These are phyloP conservation scores for Goniozus legneri DNA, from an alignment of 1,140 invertebrate species.

Conservation along the genomic window DNA sequence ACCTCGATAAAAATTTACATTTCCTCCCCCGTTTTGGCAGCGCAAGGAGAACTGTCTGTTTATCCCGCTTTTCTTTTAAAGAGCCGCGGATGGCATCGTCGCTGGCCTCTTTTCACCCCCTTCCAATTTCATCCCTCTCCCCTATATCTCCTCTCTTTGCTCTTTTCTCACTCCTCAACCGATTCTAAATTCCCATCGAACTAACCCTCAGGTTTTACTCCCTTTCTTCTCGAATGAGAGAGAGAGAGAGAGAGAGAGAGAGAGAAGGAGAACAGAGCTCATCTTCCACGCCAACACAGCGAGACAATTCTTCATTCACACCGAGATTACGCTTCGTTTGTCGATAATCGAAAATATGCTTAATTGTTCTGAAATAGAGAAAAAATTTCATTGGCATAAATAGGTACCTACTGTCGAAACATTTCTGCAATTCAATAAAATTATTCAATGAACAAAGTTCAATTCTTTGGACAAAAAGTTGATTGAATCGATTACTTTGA, in stretches of 20 bases:
- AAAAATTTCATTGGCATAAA: too few species aligned
- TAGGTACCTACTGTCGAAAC: too few species aligned
- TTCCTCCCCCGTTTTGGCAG: conserved; percentile 43
- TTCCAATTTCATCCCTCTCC: neutral
- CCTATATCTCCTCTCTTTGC: neutral
- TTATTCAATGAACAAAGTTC: too few species aligned
- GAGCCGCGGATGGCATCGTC: conserved; percentile 41
- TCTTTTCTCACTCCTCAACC: conserved; percentile 23
- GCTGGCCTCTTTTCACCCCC: conserved; percentile 2
- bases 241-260: too few species aligned
- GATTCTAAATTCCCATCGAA: too few species aligned
- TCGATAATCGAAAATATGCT: conserved; percentile 54
- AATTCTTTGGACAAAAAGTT: too few species aligned
- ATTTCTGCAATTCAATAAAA: too few species aligned
- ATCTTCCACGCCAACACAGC: conserved; percentile 40
- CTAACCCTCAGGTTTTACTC: too few species aligned
- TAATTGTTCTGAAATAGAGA: too few species aligned
- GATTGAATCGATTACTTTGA: too few species aligned
- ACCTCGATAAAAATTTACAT: conserved; percentile 56
- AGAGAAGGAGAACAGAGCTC: too few species aligned
- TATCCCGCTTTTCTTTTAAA: conserved; percentile 54
- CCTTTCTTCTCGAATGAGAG: too few species aligned
- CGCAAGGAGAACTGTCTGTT: conserved; percentile 56
- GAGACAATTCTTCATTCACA: conserved; percentile 51
- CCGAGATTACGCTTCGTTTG: conserved; percentile 51